Evolutionary conservation across 92 coral and sea anemone genomes (phyloP), one percentile per base, ranked within the genome.

Genomic region (Siderastrea siderea): DNA sequence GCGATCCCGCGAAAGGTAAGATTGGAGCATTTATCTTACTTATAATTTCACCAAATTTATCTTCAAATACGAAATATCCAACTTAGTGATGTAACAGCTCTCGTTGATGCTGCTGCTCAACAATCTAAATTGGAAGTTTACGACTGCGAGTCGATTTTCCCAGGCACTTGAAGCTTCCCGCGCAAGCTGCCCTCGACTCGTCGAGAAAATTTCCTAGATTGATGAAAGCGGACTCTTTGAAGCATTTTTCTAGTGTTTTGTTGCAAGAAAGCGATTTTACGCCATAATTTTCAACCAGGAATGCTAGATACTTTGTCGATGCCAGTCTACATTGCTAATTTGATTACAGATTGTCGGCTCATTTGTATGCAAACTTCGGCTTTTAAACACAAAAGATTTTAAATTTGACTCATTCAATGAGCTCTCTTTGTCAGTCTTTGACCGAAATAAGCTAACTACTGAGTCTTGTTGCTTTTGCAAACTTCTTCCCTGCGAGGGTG

Each of bases 1-100:
- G 87, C 64, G 92, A 79, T 75, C 72, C 86, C 15, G 68, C 83
- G 57, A 78, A 85, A 91, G 98, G 95, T 93, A 87, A 78, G 68
- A 7, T 13, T 4, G 80, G 49, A 43, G 50, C 12, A 55, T 14
- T 55, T 55, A 11, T 55, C 7, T 55, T 55, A 8, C 85, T 83
- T 59, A 26, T 26, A 26, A 52, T 80, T 72, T 16, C 60, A 47
- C 15, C 47, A 54, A 7, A 5, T 14, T 57, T 62, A 9, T 17
- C 4, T 0, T 59, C 49, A 2, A 38, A 48, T 43, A 6, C 6
- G 67, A 61, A 69, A 71, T 16, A 83, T 0, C 7, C 55, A 1
- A 3, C 12, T 46, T 5, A 8, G 45, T 5, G 2, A 68, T 44
- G 45, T 7, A 12, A 16, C 49, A 48, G 53, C 26, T 19, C 3